These are phyloP conservation scores for Argyresthia albistria DNA, from an alignment of 2,888 invertebrate species.

Conservation along the genomic window DNA sequence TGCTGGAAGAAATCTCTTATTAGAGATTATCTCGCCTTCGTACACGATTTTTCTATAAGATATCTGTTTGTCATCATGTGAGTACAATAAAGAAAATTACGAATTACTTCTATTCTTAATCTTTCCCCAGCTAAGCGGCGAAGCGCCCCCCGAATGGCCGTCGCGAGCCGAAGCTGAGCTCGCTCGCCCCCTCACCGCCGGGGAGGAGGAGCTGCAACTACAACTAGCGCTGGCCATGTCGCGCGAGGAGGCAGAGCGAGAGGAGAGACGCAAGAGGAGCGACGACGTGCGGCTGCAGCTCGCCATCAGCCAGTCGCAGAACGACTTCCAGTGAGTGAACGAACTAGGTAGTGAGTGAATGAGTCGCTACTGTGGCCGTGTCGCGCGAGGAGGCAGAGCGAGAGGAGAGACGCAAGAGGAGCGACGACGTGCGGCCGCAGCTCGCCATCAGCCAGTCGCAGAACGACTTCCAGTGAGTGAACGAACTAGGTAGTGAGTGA, in stretches of 20 bases:
- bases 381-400: slow-evolving; percentile 91
- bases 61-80: too few relatives aligned
- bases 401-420: slow-evolving; percentile 92
- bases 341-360: too few relatives aligned
- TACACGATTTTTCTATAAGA: too few relatives aligned
- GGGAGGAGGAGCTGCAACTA: slow-evolving; percentile 98
- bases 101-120: too few relatives aligned
- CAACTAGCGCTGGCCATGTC: slow-evolving; percentile 99
- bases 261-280: slow-evolving; percentile 92
- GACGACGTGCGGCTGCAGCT: slow-evolving; percentile 97
- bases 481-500: too few relatives aligned
- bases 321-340: slow-evolving; percentile 84
- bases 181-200: slow-evolving; percentile 95
- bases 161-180: slow-evolving; percentile 84
- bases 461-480: slow-evolving; percentile 84
- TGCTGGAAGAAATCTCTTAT: too few relatives aligned
- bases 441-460: slow-evolving; percentile 96
- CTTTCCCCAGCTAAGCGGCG: background rate
- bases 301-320: slow-evolving; percentile 94
- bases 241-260: slow-evolving; percentile 97
- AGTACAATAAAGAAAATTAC: too few relatives aligned
- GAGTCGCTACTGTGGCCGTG: background rate
- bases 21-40: too few relatives aligned
- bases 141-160: background rate
- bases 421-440: slow-evolving; percentile 96